These are phyloP conservation scores for Vesta saturnalis DNA, from an alignment of 2,888 invertebrate species.

Conservation along the genomic window DNA sequence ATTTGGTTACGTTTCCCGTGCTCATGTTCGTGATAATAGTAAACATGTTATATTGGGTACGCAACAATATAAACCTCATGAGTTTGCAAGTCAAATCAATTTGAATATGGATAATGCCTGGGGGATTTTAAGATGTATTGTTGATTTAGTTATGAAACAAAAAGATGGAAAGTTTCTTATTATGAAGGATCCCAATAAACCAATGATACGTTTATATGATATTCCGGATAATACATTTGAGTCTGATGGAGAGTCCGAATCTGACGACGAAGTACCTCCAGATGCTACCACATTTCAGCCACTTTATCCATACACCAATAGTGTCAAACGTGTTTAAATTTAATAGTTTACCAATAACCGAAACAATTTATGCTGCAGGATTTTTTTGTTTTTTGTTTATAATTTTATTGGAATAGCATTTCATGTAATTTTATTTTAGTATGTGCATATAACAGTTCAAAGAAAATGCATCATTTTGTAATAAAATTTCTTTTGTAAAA, in stretches of 20 bases:
- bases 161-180: constrained; percentile 97
- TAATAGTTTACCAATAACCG: no score
- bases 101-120: constrained; percentile 99
- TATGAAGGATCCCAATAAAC: constrained; percentile 99
- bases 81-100: constrained; percentile 98
- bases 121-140: constrained; percentile 97
- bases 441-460: no score
- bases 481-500: no score
- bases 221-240: constrained; percentile 99
- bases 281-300: constrained; percentile 59
- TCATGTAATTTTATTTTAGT: no score
- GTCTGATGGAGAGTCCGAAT: constrained; percentile 93
- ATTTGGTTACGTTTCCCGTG: constrained; percentile 98
- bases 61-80: constrained; percentile 97
- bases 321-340: constrained; percentile 46
- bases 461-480: no score
- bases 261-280: constrained; percentile 73
- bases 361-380: no score
- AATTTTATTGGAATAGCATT: no score
- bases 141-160: constrained; percentile 97
- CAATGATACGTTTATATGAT: constrained; percentile 95
- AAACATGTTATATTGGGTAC: constrained; percentile 97
- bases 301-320: constrained; percentile 57
- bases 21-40: constrained; percentile 91
- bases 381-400: no score